Evolutionary conservation across 2,113 vertebrate genomes (phyloP).

Genomic region (Gymnorhina tibicen): DNA sequence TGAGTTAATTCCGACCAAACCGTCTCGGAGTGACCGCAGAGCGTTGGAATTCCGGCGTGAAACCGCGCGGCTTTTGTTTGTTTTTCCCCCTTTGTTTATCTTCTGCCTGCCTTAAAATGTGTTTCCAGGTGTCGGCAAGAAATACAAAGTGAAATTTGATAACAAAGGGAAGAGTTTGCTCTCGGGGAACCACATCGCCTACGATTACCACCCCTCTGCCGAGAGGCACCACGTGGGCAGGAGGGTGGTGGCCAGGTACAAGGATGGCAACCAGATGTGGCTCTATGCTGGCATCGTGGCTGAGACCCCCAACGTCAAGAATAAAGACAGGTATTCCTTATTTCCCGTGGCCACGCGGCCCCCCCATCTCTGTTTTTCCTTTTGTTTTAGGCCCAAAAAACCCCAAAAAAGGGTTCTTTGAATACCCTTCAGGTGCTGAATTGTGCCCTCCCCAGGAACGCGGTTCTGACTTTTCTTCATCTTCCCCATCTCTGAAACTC

Average conservation of each 20-base stretch:
- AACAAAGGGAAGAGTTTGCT: constrained; percentile 95
- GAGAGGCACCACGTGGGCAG: constrained; percentile 90
- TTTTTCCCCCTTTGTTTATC: neutral
- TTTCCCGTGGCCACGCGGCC: rapidly evolving
- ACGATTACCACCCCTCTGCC: constrained; percentile 86
- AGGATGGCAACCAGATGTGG: constrained; percentile 94
- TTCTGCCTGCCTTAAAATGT: neutral
- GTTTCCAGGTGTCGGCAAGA: constrained; percentile 78
- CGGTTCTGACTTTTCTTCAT: rapidly evolving
- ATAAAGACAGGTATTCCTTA: constrained; percentile 84
- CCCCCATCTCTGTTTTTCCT: rapidly evolving
- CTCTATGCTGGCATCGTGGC: constrained; percentile 97
- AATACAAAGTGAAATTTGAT: constrained; percentile 98
- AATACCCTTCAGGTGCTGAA: neutral
- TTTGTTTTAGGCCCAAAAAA: neutral
- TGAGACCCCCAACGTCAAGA: constrained; percentile 94
- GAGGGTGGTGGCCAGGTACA: constrained; percentile 95
- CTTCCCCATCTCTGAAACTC: neutral
- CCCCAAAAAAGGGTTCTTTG: neutral
- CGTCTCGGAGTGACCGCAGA: rapidly evolving
- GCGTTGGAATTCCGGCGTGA: rapidly evolving
- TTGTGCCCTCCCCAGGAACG: neutral
- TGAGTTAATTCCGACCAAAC: neutral
- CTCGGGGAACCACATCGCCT: constrained; percentile 95
- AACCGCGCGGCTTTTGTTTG: rapidly evolving